phyloP scores from a whole-genome alignment of 2,888 invertebrate species.

The Watsonalla binaria region DNA sequence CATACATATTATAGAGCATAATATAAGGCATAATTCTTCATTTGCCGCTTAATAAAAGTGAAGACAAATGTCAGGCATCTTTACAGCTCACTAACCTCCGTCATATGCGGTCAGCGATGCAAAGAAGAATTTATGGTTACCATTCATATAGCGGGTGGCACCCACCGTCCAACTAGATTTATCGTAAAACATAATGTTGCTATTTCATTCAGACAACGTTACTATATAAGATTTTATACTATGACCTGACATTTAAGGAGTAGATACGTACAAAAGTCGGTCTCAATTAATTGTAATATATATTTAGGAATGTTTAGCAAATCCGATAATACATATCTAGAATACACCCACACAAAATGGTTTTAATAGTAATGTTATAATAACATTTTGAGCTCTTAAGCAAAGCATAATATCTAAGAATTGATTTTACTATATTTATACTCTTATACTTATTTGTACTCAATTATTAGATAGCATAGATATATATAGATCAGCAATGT shows the following conservation, averaged over 20 bases:
- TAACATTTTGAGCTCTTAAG: too few species aligned
- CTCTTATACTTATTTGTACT: too few species aligned
- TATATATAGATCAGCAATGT: too few species aligned
- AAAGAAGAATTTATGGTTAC: constrained; percentile 54
- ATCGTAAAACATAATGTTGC: constrained; percentile 34
- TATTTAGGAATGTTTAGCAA: too few species aligned
- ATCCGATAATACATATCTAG: too few species aligned
- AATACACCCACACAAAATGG: too few species aligned
- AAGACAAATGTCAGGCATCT: constrained; percentile 25
- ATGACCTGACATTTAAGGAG: too few species aligned
- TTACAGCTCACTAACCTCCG: constrained; percentile 22
- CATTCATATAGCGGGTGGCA: constrained; percentile 29
- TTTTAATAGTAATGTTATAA: too few species aligned
- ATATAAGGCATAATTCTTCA: background rate
- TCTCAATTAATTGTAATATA: background rate
- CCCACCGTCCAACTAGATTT: constrained; percentile 23
- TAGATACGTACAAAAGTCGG: background rate
- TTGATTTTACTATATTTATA: too few species aligned
- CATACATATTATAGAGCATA: background rate
- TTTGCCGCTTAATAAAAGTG: constrained; percentile 1
- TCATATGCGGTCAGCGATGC: constrained; percentile 45
- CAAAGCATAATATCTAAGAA: too few species aligned
- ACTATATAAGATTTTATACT: constrained; percentile 15
- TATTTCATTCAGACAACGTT: constrained; percentile 17
- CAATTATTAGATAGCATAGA: too few species aligned